Base-by-base conservation (phyloP, 2,888 invertebrate species). In the Sturmia bella region DNA sequence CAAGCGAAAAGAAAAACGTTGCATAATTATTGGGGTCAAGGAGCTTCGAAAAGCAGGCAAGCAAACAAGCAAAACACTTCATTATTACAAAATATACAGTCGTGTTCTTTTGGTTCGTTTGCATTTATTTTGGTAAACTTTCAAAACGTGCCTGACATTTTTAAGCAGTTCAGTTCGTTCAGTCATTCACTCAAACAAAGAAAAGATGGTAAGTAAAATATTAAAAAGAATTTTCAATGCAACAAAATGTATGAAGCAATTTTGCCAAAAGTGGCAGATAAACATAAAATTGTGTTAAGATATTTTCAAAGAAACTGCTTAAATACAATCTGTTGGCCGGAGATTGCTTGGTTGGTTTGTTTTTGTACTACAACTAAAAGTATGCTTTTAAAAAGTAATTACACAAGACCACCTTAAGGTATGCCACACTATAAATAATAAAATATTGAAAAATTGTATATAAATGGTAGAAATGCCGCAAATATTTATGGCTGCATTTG, bases 21-120 rank as follows among this genome's bases (percentile, higher is more conserved):
- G 78, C 82, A 74, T 78, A 82, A 79, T 79, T 78, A 82, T 78
- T 82, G 78, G 74, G 82, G 82, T 82, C 82, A 82, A 82, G 82
- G 82, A 82, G 82, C 54, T 54, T 56, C n/a, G 15, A 52, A 59
- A 66, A 27, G 32, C 41, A 37, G 54, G 21, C 43, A 37, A 27
- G 32, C 17, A 17, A 39, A 7, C 39, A 52, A 19, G 15, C 41
- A 27, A 73, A 56, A 37, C 15, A 64, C 73, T 63, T 73, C 52
- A 61, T 73, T 73, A 54, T 63, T 73, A 52, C 43, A 63, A 73
- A 64, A 63, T 54, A 63, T 7, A 32, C 32, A 32, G 3, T 74
- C n/a, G 45, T 56, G 37, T 37, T 32, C 32, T 21, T 37, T 43
- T 45, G 17, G 37, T 15, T 48, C 2, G 1, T 72, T 57, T 37